These are phyloP conservation scores for Drosophila ambigua DNA, from an alignment of 1,140 invertebrate species.

Conservation along the genomic window DNA sequence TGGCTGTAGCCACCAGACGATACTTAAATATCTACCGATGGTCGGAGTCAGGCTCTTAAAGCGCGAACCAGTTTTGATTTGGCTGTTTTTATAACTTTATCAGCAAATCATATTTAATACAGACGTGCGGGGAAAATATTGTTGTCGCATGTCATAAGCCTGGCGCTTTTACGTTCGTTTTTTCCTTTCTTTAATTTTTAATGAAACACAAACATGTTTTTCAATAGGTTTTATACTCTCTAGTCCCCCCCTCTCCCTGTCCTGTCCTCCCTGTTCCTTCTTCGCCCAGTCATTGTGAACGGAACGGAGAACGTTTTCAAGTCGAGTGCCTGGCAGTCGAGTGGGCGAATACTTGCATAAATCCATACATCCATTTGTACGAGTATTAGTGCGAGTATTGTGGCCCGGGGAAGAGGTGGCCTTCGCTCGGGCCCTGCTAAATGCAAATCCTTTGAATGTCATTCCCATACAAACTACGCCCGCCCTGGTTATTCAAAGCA, in stretches of 20 bases:
- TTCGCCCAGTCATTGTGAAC: constrained; percentile 26
- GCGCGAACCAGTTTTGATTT: no score
- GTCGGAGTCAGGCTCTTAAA: no score
- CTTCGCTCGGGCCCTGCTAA: constrained; percentile 16
- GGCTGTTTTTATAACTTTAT: constrained; percentile 62
- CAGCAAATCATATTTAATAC: constrained; percentile 47
- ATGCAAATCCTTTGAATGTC: constrained; percentile 47
- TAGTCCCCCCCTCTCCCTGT: neutral
- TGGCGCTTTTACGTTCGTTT: constrained; percentile 20
- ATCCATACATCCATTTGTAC: neutral
- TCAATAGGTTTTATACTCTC: constrained; percentile 57
- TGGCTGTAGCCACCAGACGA: no score
- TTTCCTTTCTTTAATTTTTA: constrained; percentile 69
- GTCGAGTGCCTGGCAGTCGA: constrained; percentile 42
- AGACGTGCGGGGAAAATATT: constrained; percentile 35
- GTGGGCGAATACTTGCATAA: constrained; percentile 5
- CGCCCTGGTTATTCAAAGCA: constrained; percentile 32
- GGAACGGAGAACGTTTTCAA: constrained; percentile 40
- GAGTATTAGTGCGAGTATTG: constrained; percentile 32
- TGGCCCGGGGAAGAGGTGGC: constrained; percentile 12
- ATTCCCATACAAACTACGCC: constrained; percentile 13
- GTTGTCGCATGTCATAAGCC: constrained; percentile 74
- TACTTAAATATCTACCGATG: no score
- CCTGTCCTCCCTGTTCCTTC: neutral
- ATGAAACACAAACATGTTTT: constrained; percentile 80